phyloP scores from a whole-genome alignment of 2,888 invertebrate species.

The Volucella bombylans region DNA sequence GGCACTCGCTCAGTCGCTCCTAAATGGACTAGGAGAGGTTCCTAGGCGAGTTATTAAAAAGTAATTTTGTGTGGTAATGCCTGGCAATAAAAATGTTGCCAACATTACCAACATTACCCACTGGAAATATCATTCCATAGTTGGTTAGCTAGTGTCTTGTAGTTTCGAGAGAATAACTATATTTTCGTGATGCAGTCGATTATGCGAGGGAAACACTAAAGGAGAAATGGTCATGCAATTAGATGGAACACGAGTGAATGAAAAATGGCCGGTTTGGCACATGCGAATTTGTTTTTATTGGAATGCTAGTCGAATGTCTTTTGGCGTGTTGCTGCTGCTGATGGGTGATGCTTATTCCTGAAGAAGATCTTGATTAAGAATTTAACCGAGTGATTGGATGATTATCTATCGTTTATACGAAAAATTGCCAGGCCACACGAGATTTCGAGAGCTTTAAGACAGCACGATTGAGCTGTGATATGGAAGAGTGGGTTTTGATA shows the following conservation, averaged over 20 bases:
- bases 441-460: too few relatives aligned
- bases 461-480: too few relatives aligned
- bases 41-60: constrained; percentile 65
- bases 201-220: constrained; percentile 1
- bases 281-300: neutral
- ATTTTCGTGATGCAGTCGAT: constrained; percentile 24
- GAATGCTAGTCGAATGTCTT: too few relatives aligned
- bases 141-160: constrained; percentile 3
- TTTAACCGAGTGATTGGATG: too few relatives aligned
- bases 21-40: constrained; percentile 35
- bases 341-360: too few relatives aligned
- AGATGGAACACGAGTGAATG: constrained; percentile 6
- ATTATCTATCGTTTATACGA: too few relatives aligned
- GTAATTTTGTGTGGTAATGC: constrained; percentile 56
- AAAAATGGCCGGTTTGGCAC: neutral
- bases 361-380: too few relatives aligned
- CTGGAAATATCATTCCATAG: too few relatives aligned
- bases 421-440: too few relatives aligned
- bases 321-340: too few relatives aligned
- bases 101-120: constrained; percentile 12
- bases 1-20: neutral
- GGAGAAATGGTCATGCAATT: constrained; percentile 13
- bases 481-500: too few relatives aligned
- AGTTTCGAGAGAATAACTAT: constrained; percentile 19
- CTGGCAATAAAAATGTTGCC: constrained; percentile 42